Percentiles rank a stretch among this genome's conserved stretches.
Conservation (phyloP, 2,888 invertebrate genomes). For the Argyresthia goedartella region DNA sequence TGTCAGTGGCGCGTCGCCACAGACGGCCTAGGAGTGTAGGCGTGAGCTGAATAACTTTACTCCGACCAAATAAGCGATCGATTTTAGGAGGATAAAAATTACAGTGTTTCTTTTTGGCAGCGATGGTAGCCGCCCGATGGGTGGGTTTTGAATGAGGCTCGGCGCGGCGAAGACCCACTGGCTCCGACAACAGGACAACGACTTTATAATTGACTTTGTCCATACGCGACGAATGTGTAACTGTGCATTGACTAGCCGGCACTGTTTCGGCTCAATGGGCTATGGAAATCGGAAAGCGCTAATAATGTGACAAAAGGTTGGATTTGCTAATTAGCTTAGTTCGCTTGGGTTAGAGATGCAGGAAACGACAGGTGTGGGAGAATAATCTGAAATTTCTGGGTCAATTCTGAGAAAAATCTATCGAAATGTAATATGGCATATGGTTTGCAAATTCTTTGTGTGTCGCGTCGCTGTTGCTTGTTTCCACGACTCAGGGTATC, state of each 20-base stretch:
- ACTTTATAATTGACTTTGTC: constrained; percentile 65
- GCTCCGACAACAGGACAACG: constrained; percentile 60
- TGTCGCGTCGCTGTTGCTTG: too few relatives aligned
- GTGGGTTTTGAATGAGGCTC: constrained; percentile 51
- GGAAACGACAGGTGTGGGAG: too few relatives aligned
- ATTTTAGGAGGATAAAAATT: constrained; percentile 10
- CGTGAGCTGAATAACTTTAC: constrained; percentile 55
- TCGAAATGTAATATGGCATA: too few relatives aligned
- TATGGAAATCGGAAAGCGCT: constrained; percentile 3
- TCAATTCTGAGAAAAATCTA: too few relatives aligned
- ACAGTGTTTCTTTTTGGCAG: constrained; percentile 50
- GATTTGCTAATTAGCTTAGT: too few relatives aligned
- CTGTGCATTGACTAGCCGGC: constrained; percentile 28
- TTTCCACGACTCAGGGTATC: too few relatives aligned
- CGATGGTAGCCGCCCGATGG: constrained; percentile 47
- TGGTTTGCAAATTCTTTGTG: too few relatives aligned
- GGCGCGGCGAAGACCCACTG: constrained; percentile 47
- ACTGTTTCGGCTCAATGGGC: constrained; percentile 2
- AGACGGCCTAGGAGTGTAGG: constrained; percentile 49
- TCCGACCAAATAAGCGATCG: constrained; percentile 5
- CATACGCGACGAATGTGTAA: constrained; percentile 35
- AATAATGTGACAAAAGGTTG: background rate
- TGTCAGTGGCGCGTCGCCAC: constrained; percentile 65
- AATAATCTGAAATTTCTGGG: too few relatives aligned
- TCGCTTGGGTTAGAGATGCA: too few relatives aligned